Base-by-base conservation (phyloP, 2,888 invertebrate genomes). In the Aspidiotus destructor region DNA sequence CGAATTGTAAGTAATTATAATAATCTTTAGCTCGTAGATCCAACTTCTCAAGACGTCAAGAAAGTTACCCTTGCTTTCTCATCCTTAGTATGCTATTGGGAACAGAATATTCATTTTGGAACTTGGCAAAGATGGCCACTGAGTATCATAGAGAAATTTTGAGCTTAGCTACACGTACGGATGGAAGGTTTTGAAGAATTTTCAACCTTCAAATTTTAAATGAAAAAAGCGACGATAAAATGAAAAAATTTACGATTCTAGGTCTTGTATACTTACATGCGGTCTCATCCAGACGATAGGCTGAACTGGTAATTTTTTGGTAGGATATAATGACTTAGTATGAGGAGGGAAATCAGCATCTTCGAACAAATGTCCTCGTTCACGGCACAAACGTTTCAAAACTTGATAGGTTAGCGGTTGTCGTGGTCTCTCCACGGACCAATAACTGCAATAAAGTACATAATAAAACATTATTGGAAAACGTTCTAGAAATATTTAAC, bases 281-380 rank as follows among this genome's bases (percentile, higher is more conserved):
- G 86, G 86, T 72, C 86, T 77, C 80, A 82, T 80, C 86, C 86
- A 86, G 55, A 81, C 80, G 72, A 85, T 79, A 8, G 82, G 82
- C 71, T 79, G 80, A 15, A 81, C 74, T n/a, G 80, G 76, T 15
- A 82, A 80, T 73, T 82, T 84, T 77, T 80, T 82, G 77, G 80
- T 81, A 74, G 79, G 80, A 75, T 79, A 81, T 48, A 85, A 78
- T 28, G 83, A 78, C 74, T 80, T 79, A 60, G 81, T 78, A 16
- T 78, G 77, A 3, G 84, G 80, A 13, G 81, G 81, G 76, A 85
- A 85, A 73, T 84, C 83, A 0, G 81, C 78, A 77, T 86, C 86
- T 75, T 84, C 84, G 77, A 81, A 85, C 17, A 84, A 77, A 15
- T 79, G 76, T 1, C 83, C 83, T 68, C 81, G 74, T 73, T 84